Evolutionary conservation across 2,888 invertebrate species (phyloP).

Genomic region (Caenorhabditis sp.): DNA sequence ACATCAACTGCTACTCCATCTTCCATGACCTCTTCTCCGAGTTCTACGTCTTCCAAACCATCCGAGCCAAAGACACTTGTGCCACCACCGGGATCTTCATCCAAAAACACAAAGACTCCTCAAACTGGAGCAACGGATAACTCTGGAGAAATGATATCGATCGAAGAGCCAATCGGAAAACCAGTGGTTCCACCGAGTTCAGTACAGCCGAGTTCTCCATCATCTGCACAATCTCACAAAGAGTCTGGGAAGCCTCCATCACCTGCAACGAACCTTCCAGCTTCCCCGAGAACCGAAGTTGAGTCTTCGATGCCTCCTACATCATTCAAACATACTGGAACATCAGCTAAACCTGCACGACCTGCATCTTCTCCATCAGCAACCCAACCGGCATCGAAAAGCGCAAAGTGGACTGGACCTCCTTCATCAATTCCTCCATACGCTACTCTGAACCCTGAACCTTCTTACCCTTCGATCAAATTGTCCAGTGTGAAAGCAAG

Average conservation of each 20-base stretch:
- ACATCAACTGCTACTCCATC: neutral
- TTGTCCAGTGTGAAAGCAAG: neutral
- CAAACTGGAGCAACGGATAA: conserved; percentile 47
- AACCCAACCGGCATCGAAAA: neutral
- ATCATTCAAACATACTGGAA: neutral
- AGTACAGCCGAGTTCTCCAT: too few species aligned
- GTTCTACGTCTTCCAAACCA: neutral
- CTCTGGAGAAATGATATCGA: conserved; percentile 53
- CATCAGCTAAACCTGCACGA: neutral
- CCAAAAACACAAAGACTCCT: conserved; percentile 39
- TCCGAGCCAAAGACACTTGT: neutral
- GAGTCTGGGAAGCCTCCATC: neutral
- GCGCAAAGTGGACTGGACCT: neutral
- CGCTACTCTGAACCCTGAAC: neutral
- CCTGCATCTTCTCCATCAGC: conserved; percentile 3
- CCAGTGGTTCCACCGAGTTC: neutral
- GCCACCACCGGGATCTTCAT: neutral
- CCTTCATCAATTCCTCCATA: neutral
- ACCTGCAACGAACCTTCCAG: conserved; percentile 11
- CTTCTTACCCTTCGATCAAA: conserved; percentile 1
- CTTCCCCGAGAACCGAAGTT: neutral
- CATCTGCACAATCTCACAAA: neutral
- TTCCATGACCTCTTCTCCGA: neutral
- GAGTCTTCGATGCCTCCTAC: neutral
- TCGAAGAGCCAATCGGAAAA: conserved; percentile 33